phyloP scores from a whole-genome alignment of 1,140 invertebrate genomes.

The Neoseiulus cucumeris region DNA sequence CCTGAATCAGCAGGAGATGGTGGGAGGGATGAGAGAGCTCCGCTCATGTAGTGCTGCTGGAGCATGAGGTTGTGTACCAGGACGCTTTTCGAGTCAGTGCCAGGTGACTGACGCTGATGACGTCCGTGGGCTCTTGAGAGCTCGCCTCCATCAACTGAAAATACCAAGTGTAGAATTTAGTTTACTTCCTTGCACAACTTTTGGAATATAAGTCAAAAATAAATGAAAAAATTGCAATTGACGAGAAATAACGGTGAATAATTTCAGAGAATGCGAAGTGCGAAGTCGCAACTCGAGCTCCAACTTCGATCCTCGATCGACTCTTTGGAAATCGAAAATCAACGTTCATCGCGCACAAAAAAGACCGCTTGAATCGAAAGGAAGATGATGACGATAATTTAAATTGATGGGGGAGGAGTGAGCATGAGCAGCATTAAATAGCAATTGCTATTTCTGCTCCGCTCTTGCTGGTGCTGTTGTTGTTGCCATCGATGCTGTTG shows the following conservation, averaged over 20 bases:
- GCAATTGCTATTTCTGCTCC: not conserved
- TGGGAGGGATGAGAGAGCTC: constrained; percentile 45
- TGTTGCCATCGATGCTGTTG: not conserved
- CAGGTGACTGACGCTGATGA: not conserved
- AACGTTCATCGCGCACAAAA: too few species aligned
- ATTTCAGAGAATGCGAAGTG: too few species aligned
- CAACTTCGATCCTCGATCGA: too few species aligned
- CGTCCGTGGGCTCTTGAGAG: not conserved
- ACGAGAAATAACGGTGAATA: too few species aligned
- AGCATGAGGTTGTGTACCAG: constrained; percentile 6
- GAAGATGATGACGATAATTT: too few species aligned
- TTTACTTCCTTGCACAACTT: too few species aligned
- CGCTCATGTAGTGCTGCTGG: not conserved
- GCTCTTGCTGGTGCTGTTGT: not conserved
- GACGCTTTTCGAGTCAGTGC: not conserved
- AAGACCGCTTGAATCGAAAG: too few species aligned
- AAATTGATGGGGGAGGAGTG: too few species aligned
- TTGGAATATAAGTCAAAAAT: too few species aligned
- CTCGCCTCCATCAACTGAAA: constrained; percentile 2
- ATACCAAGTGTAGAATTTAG: not conserved
- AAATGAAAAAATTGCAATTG: too few species aligned
- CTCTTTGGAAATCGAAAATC: too few species aligned
- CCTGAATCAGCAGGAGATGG: constrained; percentile 91
- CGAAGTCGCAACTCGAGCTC: too few species aligned
- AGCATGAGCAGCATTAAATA: not conserved